Percentiles rank a stretch among this genome's conserved stretches.
Evolutionary conservation across 2,797 vertebrate species (phyloP).

Genomic region (Labeo calbasu): DNA sequence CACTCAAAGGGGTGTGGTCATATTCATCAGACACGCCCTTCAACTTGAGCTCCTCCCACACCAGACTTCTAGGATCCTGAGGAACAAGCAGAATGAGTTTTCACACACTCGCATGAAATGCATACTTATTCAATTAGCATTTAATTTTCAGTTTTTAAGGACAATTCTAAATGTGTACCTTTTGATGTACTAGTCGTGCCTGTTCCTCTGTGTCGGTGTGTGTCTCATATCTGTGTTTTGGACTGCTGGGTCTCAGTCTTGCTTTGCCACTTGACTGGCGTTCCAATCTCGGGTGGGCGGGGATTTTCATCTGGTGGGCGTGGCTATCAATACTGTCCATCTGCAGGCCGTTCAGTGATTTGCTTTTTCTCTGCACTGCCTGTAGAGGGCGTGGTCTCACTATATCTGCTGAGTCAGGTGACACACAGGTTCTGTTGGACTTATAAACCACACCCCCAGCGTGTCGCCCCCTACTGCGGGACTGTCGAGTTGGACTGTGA

Average conservation of each 20-base stretch:
- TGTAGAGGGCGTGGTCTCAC: slow-evolving; percentile 86
- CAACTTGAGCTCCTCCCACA: slow-evolving; percentile 80
- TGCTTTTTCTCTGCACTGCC: slow-evolving; percentile 89
- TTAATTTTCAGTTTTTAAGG: neutral
- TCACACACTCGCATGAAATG: neutral
- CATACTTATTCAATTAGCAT: neutral
- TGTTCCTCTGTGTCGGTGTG: slow-evolving; percentile 82
- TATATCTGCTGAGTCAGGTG: slow-evolving; percentile 77
- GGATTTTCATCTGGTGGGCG: slow-evolving; percentile 76
- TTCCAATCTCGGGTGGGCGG: slow-evolving; percentile 86
- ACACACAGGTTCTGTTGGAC: slow-evolving; percentile 69
- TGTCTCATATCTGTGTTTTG: slow-evolving; percentile 75
- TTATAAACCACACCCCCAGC: slow-evolving; percentile 73
- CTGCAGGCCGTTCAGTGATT: slow-evolving; percentile 94
- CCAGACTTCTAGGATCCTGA: slow-evolving; percentile 71
- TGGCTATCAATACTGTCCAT: slow-evolving; percentile 85
- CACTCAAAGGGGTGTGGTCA: slow-evolving; percentile 86
- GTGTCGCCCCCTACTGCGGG: slow-evolving; percentile 70
- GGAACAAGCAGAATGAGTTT: neutral
- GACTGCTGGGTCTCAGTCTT: slow-evolving; percentile 80
- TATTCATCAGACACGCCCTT: slow-evolving; percentile 74
- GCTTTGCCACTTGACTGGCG: slow-evolving; percentile 81
- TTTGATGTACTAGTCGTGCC: slow-evolving; percentile 75
- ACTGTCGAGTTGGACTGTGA: slow-evolving; percentile 73
- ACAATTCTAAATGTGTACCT: slow-evolving; percentile 63